Base-by-base conservation (phyloP, 2,797 vertebrate species). In the Lindbergichthys nudifrons region DNA sequence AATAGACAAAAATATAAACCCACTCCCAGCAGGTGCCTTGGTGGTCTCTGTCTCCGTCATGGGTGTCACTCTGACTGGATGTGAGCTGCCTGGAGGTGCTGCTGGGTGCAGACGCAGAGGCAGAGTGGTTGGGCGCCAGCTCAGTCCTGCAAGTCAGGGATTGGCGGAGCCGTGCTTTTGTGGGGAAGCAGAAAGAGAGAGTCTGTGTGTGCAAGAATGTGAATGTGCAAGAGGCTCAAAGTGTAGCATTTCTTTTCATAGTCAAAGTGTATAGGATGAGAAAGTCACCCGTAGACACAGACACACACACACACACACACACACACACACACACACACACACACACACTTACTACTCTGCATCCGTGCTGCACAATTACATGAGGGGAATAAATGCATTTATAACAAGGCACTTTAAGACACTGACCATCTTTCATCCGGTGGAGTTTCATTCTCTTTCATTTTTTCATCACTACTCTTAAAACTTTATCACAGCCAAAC, bases 111-210 rank as follows among this genome's bases (percentile, higher is more conserved):
- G 76, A 85, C 74, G 78, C 60, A 70, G 57, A 83, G 80, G 75
- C 75, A 46, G 70, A 62, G 77, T 75, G 76, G 64, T 62, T 19
- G 45, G 70, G 76, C 51, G 81, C 81, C 86, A 79, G 83, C 82
- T 56, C 73, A 70, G 83, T 70, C 79, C 60, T 79, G 85, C 74
- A 53, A 86, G 81, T 86, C 78, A 61, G 79, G 77, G 78, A 83
- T 84, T 84, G 87, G 80, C 58, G 81, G 68, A 85, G 84, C 53
- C n/a, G 62, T 52, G 68, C 73, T 79, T 81, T 89, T 75, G 73
- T 78, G 21, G 59, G 59, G 75, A 80, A 67, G 65, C 53, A 48
- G 60, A 71, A 77, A 78, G 69, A 46, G 73, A 79, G 70, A 61
- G 58, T 15, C 19, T 70, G 80, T 81, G 75, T 83, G 60, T 87